phyloP scores from a whole-genome alignment of 2,888 invertebrate genomes.

The Heliothis peltigera region DNA sequence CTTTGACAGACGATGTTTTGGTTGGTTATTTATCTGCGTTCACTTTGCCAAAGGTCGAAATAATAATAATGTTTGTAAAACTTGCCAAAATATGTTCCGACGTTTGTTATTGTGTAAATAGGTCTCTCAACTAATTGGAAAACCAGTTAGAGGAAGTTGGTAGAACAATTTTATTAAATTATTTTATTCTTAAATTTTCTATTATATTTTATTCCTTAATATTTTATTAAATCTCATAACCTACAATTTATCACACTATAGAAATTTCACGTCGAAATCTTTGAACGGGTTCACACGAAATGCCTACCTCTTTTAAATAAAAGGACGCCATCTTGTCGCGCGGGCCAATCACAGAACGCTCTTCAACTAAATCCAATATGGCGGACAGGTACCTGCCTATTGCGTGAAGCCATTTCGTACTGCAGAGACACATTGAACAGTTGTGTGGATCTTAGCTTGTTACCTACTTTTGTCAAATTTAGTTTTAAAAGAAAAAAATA shows the following conservation, averaged over 20 bases:
- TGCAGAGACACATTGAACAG: constrained; percentile 73
- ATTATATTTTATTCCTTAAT: no score
- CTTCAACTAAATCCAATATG: constrained; percentile 76
- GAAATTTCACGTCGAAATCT: constrained; percentile 41
- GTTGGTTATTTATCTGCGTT: constrained; percentile 24
- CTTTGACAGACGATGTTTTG: constrained; percentile 11
- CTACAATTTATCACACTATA: not conserved
- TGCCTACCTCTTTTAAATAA: constrained; percentile 63
- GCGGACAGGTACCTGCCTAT: constrained; percentile 74
- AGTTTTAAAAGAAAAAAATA: no score
- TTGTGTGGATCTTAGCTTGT: constrained; percentile 57
- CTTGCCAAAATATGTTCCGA: constrained; percentile 12
- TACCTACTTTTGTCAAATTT: constrained; percentile 18
- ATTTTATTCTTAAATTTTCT: no score
- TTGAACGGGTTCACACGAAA: constrained; percentile 62
- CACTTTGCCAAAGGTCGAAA: constrained; percentile 21
- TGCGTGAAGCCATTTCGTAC: constrained; percentile 77
- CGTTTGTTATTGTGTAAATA: no score
- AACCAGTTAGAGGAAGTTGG: no score
- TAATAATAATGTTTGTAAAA: constrained; percentile 15
- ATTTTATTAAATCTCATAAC: no score
- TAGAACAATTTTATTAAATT: no score
- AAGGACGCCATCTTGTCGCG: constrained; percentile 82
- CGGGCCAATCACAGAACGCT: constrained; percentile 81
- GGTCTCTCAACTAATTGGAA: no score